Evolutionary conservation across 2,888 invertebrate genomes (phyloP), one percentile per base, ranked within the genome.

Genomic region (Crioceris asparagi): DNA sequence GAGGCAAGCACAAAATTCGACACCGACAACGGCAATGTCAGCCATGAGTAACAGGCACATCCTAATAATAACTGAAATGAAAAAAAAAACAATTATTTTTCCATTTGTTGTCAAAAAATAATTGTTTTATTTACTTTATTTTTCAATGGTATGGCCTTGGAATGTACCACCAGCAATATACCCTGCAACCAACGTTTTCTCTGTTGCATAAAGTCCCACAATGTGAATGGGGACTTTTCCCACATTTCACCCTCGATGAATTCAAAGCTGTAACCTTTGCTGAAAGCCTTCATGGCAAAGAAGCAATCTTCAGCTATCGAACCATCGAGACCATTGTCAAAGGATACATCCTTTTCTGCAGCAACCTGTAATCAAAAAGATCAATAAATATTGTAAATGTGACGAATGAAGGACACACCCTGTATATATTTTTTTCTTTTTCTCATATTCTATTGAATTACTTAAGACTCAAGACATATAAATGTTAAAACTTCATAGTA

Each of bases 231-330:
- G 4, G 91, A 91, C 61, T 96, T 94, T 62, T 96, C 96, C 83
- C 93, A 93, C 94, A 96, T 94, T 68, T 96, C 96, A 32, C 96
- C 94, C 62, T 96, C 94, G 47, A 96, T 80, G 66, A 94, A 96
- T 61, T 91, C 87, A 64, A 96, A 96, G 14, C 83, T 75, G 61
- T 85, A 94, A 17, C 93, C 94, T 62, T 87, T 77, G 44, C 78
- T 76, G 63, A 82, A 90, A 3, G 94, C 94, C 47, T 87, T 81
- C 92, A 96, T 94, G 14, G 92, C 91, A 66, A 96, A 96, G 64
- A 80, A 96, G 59, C 93, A 94, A 63, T 96, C 96, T 65, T 96
- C 96, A 14, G 96, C 94, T n/a, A 96, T 86, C 1, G 93, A 93
- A 14, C 96, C 94, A 64, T 94, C 94, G 44, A 87, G 71, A 11